phyloP scores from a whole-genome alignment of 2,113 vertebrate species.

The Lophotis ruficrista region DNA sequence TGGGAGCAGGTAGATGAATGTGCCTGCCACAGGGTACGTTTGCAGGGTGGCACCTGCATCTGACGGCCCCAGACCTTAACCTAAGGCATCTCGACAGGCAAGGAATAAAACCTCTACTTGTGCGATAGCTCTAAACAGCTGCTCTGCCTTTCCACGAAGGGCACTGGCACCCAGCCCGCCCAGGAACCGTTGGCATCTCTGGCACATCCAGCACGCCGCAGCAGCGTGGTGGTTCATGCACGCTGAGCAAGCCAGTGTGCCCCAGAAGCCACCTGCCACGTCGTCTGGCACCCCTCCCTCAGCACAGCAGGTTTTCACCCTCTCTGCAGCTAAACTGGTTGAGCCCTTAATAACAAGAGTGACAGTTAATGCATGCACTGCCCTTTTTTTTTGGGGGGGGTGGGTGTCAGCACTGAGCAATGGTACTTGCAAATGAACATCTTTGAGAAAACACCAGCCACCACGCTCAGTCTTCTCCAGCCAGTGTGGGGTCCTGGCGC shows the following conservation, averaged over 20 bases:
- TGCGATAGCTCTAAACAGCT: background rate
- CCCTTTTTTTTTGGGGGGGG: background rate
- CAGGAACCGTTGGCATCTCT: fast-evolving
- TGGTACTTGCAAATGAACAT: background rate
- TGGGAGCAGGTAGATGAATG: background rate
- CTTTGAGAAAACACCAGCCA: background rate
- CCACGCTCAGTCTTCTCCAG: background rate
- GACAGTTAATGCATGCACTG: background rate
- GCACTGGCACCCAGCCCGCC: background rate
- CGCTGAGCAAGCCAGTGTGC: fast-evolving
- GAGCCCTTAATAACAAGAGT: background rate
- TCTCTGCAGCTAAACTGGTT: background rate
- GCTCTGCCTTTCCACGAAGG: fast-evolving
- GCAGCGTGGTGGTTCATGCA: fast-evolving
- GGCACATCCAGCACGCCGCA: fast-evolving
- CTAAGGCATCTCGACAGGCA: background rate
- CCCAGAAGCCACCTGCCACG: fast-evolving
- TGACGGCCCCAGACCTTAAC: background rate
- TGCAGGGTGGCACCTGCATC: fast-evolving
- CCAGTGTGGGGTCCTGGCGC: fast-evolving
- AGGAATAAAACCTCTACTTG: background rate
- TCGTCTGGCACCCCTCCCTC: background rate
- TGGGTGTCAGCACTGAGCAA: background rate
- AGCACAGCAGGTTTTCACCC: background rate
- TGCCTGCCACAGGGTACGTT: fast-evolving